Evolutionary conservation across 2,113 vertebrate species (phyloP), one percentile per base, ranked within the genome.

Genomic region (Malaclemys terrapin): DNA sequence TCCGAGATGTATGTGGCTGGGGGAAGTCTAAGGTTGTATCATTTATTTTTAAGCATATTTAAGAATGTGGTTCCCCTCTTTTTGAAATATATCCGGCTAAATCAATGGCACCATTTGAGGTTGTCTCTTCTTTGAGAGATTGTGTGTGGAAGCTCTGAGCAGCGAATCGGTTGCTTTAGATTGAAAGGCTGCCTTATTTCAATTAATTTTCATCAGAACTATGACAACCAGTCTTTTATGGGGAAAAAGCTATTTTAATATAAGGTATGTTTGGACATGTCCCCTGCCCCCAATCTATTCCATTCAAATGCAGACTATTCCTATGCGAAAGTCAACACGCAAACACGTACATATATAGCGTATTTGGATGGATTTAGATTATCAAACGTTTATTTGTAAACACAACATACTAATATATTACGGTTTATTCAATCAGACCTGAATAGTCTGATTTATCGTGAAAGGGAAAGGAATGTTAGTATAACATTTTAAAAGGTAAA

Each of bases 171-270:
- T 38, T 89, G 75, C 84, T 89, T 84, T 35, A 89, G 89, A 75
- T 42, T 87, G 93, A 94, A 95, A 97, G 94, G 93, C 96, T 45
- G 95, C n/a, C 93, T 97, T 80, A 76, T 93, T 94, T 89, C 94
- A 95, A 96, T 97, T 98, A 94, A 96, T 97, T 97, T 94, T 87
- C 95, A 97, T 96, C 96, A 96, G 80, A 94, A 84, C 78, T 35
- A 91, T 94, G 96, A 95, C 96, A 97, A 91, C 83, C 79, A 87
- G 93, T 87, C 95, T 97, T 97, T 94, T 90, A 91, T 80, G 85
- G 94, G 91, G 81, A 56, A 89, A 88, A 93, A 93, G 88, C 96
- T 97, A 84, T 95, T 97, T 97, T 96, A 97, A 95, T 91, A 96
- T 4, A 91, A 96, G 91, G 78, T 91, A 91, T 56, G 88, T 87